These are phyloP conservation scores for Cromileptes altivelis DNA, from an alignment of 2,113 vertebrate genomes.

Conservation along the genomic window DNA sequence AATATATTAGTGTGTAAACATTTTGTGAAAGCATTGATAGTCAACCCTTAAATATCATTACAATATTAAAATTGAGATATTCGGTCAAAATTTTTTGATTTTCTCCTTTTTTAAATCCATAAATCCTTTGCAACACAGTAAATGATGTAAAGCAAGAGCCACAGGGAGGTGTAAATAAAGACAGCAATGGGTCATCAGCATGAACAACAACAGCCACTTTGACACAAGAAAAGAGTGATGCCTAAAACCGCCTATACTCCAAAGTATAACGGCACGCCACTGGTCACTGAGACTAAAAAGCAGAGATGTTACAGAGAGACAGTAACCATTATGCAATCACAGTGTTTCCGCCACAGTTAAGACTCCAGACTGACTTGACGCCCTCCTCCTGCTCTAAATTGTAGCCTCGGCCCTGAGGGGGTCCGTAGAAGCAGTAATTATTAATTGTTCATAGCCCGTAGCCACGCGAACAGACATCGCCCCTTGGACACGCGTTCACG, in stretches of 20 bases:
- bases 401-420: constrained; percentile 30
- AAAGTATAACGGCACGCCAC: not conserved
- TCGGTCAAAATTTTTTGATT: too few relatives aligned
- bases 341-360: constrained; percentile 27
- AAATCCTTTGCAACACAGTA: not conserved
- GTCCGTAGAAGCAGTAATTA: constrained; percentile 56
- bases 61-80: too few relatives aligned
- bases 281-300: not conserved
- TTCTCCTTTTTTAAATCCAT: too few relatives aligned
- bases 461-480: constrained; percentile 54
- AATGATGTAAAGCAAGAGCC: not conserved
- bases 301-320: not conserved
- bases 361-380: constrained; percentile 25
- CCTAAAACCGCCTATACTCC: not conserved
- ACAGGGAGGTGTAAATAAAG: not conserved
- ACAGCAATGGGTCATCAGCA: not conserved
- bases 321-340: not conserved
- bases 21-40: too few relatives aligned
- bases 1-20: too few relatives aligned
- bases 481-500: constrained; percentile 55
- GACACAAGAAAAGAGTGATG: not conserved
- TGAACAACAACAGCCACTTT: not conserved
- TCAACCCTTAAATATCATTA: too few relatives aligned
- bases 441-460: constrained; percentile 73
- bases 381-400: constrained; percentile 56